phyloP scores from a whole-genome alignment of 2,797 vertebrate species.

The Myoxocephalus aenaeus region DNA sequence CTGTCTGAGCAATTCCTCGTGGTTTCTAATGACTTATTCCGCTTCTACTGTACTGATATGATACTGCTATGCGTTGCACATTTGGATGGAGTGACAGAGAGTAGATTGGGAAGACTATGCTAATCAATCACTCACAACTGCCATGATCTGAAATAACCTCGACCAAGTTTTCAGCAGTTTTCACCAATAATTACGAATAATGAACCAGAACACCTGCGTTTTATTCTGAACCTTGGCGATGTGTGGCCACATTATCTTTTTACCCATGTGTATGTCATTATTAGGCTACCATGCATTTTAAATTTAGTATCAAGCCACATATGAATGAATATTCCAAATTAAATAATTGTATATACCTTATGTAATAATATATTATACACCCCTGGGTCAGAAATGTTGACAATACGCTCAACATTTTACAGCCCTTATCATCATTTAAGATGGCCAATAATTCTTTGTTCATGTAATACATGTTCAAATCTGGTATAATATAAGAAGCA shows the following conservation, averaged over 20 bases:
- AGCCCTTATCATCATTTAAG: neutral
- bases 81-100: neutral
- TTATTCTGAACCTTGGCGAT: neutral
- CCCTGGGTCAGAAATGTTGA: neutral
- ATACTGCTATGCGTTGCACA: neutral
- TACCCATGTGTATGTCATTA: neutral
- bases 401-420: neutral
- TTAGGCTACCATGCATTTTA: neutral
- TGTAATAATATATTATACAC: neutral
- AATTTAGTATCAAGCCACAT: neutral
- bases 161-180: constrained; percentile 16
- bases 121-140: neutral
- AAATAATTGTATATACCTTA: neutral
- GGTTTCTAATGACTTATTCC: neutral
- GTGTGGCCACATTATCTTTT: neutral
- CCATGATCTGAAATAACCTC: neutral
- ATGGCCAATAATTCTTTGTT: neutral
- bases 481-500: neutral
- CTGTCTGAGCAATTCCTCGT: neutral
- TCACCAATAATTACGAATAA: constrained; percentile 3
- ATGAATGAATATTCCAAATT: neutral
- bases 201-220: neutral
- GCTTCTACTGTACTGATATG: neutral
- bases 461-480: neutral
- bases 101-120: neutral